Percentiles rank a stretch among this genome's conserved stretches.
phyloP scores from a whole-genome alignment of 2,113 vertebrate species.

The Leucoraja erinaceus region DNA sequence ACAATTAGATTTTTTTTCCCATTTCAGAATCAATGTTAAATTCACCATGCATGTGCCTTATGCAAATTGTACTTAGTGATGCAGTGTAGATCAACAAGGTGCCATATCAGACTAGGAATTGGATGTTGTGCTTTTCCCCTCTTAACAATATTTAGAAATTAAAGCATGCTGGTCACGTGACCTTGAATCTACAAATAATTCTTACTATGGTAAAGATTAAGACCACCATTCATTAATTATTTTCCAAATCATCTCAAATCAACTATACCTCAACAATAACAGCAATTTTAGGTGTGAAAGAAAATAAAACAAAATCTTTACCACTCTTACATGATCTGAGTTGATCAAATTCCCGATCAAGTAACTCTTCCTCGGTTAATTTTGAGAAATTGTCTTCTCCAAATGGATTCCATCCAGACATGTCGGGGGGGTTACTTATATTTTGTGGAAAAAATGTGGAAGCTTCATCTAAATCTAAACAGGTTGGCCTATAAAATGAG shows the following conservation, averaged over 20 bases:
- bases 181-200: not conserved
- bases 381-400: conserved; percentile 97
- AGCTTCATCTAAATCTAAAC: conserved; percentile 59
- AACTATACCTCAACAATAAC: not conserved
- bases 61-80: not conserved
- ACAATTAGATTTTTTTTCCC: too few species aligned
- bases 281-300: not conserved
- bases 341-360: conserved; percentile 93
- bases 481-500: conserved; percentile 53
- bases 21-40: not conserved
- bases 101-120: not conserved
- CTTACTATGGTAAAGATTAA: not conserved
- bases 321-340: conserved; percentile 93
- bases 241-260: not conserved
- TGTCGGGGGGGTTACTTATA: conserved; percentile 82
- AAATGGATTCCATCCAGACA: conserved; percentile 96
- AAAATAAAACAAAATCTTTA: not conserved
- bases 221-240: not conserved
- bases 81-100: not conserved
- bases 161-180: not conserved
- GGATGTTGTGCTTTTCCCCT: not conserved
- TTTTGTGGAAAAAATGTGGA: conserved; percentile 59
- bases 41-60: not conserved
- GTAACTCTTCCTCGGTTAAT: conserved; percentile 88
- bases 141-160: not conserved